A percentile compares a stretch with the other conserved stretches of the same genome.
phyloP scores from a whole-genome alignment of 1,140 invertebrate species.

The Choristoneura fumiferana region DNA sequence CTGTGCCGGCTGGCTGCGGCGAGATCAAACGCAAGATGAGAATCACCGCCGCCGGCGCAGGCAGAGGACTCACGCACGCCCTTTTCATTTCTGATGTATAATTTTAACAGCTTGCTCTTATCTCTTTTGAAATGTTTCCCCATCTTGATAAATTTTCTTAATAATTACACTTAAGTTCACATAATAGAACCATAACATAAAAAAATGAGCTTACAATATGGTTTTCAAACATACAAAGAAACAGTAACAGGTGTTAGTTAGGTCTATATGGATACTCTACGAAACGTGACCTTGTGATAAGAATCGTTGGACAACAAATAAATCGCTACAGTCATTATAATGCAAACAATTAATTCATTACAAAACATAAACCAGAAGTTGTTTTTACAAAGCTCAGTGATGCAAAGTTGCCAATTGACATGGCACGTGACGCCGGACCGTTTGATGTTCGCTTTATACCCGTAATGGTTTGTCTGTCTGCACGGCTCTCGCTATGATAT shows the following conservation, averaged over 20 bases:
- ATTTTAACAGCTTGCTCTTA: conserved; percentile 61
- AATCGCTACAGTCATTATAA: too few species aligned
- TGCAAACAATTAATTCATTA: background rate
- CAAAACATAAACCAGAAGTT: conserved; percentile 1
- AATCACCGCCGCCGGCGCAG: conserved; percentile 50
- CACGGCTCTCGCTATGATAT: conserved; percentile 52
- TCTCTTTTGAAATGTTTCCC: conserved; percentile 48
- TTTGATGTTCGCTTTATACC: conserved; percentile 60
- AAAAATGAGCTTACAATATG: too few species aligned
- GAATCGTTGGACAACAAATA: too few species aligned
- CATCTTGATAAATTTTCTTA: conserved; percentile 25
- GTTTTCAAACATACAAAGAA: too few species aligned
- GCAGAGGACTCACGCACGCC: conserved; percentile 52
- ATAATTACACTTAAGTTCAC: background rate
- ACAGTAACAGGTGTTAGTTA: too few species aligned
- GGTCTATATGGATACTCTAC: too few species aligned
- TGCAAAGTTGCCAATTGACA: conserved; percentile 30
- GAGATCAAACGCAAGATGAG: conserved; percentile 66
- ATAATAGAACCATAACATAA: too few species aligned
- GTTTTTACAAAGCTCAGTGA: conserved; percentile 13
- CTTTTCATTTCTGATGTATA: conserved; percentile 52
- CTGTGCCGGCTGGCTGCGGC: conserved; percentile 43
- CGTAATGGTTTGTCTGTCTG: conserved; percentile 49
- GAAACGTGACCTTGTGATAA: too few species aligned
- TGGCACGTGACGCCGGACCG: conserved; percentile 49